Conservation (phyloP, 1,140 invertebrate species). For the Meteorus sp. region DNA sequence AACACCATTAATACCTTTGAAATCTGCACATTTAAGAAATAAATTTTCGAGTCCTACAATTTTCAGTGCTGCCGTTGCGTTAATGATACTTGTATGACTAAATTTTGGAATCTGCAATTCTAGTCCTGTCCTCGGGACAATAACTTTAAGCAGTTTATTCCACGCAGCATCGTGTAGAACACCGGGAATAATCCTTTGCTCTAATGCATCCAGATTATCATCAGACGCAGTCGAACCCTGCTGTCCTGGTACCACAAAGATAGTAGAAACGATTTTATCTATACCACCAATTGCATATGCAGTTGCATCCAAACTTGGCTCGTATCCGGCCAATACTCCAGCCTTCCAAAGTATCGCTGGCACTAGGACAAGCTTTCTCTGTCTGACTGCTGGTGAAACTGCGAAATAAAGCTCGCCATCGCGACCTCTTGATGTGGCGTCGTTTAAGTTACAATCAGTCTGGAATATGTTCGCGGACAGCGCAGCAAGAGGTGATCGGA, state of each 20-base stretch:
- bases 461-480: constrained; percentile 79
- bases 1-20: constrained; percentile 77
- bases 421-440: constrained; percentile 69
- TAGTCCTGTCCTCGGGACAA: constrained; percentile 72
- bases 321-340: constrained; percentile 79
- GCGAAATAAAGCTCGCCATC: constrained; percentile 85
- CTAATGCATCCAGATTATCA: constrained; percentile 73
- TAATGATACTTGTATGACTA: constrained; percentile 78
- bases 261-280: constrained; percentile 72
- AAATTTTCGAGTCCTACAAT: constrained; percentile 79
- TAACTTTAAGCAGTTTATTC: constrained; percentile 71
- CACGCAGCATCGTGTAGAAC: constrained; percentile 71
- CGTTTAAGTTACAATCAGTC: constrained; percentile 75
- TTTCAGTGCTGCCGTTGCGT: constrained; percentile 73
- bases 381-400: constrained; percentile 74
- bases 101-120: constrained; percentile 82
- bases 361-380: constrained; percentile 76
- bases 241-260: constrained; percentile 79
- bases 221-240: constrained; percentile 73
- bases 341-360: constrained; percentile 77
- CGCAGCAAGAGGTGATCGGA: constrained; percentile 74
- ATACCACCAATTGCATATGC: constrained; percentile 72
- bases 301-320: constrained; percentile 78
- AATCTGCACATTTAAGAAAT: constrained; percentile 74
- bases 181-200: constrained; percentile 68